Conservation (phyloP, 23 tunicate species). For the Halocynthia aurantium region DNA sequence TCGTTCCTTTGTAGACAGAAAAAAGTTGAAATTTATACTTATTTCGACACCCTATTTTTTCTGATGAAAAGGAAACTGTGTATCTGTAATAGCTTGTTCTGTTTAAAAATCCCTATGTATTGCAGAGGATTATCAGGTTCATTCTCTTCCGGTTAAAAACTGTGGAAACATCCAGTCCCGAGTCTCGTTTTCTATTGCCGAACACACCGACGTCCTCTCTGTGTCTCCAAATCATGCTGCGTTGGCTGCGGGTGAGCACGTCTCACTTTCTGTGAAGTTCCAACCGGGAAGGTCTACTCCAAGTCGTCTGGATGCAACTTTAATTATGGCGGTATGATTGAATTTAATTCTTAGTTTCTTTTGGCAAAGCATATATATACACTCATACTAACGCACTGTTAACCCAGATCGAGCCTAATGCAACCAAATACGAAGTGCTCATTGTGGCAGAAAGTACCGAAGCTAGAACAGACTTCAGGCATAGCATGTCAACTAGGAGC, state of each 20-base stretch:
- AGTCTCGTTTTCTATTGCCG: slow-evolving; percentile 35
- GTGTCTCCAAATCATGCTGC: slow-evolving; percentile 38
- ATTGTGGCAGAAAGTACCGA: slow-evolving; percentile 28
- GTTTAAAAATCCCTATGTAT: too few relatives aligned
- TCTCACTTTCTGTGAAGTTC: slow-evolving; percentile 41
- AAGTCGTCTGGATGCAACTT: neutral
- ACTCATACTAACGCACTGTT: neutral
- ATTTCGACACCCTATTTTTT: too few relatives aligned
- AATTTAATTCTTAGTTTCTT: neutral
- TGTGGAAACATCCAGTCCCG: slow-evolving; percentile 63
- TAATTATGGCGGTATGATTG: slow-evolving; percentile 12
- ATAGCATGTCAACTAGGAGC: neutral
- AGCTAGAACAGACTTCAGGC: slow-evolving; percentile 1
- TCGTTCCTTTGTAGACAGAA: too few relatives aligned
- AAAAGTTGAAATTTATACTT: too few relatives aligned
- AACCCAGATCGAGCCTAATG: slow-evolving; percentile 57
- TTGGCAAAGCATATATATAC: neutral
- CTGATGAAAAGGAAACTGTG: too few relatives aligned
- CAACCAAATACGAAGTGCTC: slow-evolving; percentile 71
- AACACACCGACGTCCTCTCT: slow-evolving; percentile 24
- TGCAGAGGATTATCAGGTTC: slow-evolving; percentile 13
- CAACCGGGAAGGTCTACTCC: slow-evolving; percentile 16
- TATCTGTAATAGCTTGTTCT: too few relatives aligned
- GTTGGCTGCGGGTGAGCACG: slow-evolving; percentile 60
- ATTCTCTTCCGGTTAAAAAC: slow-evolving; percentile 61